Evolutionary conservation across 2,797 vertebrate genomes (phyloP), one percentile per base, ranked within the genome.

Genomic region (Alcedo atthis): DNA sequence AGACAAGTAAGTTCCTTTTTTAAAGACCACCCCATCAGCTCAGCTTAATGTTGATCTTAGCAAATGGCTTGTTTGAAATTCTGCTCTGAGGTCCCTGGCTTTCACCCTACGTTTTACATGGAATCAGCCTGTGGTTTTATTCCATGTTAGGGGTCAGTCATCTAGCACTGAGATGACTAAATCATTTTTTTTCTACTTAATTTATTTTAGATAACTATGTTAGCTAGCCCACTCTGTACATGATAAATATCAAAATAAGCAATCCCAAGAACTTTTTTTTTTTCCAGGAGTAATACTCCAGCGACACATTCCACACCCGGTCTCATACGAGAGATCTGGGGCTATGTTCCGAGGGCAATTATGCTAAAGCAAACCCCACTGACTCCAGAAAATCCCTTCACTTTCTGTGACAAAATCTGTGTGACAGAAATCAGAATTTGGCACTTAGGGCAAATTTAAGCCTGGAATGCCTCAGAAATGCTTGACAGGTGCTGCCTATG

Each of bases 391-490:
- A 68, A 88, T 43, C 22, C 13, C 8, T 88, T 80, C 51, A 64
- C 9, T 66, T 85, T 88, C 55, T 66, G 32, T 61, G 62, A 92
- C 85, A 86, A 51, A 81, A 81, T 55, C 35, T 57, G 14, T 35
- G 42, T 77, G 83, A 92, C 81, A 89, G 83, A 93, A 91, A 87
- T 68, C 62, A 85, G 62, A 85, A 89, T 85, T 37, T 55, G 78
- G 68, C 33, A 79, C 61, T 88, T 62, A 11, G 5, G 91, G 54
- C 43, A 87, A 81, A 78, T 91, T 67, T 84, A 69, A 87, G 75
- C 40, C 58, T 78, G 78, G 59, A 40, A 67, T 30, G 22, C 55
- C 79, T 89, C 89, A 83, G 68, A 74, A 82, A 77, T 71, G 25
- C 35, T 92, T 87, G 86, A 85, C 80, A 82, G 66, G 54, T 74